Percentiles rank a stretch among this genome's conserved stretches.
Conservation (phyloP, 2,797 vertebrate genomes). For the Urophycis tenuis region DNA sequence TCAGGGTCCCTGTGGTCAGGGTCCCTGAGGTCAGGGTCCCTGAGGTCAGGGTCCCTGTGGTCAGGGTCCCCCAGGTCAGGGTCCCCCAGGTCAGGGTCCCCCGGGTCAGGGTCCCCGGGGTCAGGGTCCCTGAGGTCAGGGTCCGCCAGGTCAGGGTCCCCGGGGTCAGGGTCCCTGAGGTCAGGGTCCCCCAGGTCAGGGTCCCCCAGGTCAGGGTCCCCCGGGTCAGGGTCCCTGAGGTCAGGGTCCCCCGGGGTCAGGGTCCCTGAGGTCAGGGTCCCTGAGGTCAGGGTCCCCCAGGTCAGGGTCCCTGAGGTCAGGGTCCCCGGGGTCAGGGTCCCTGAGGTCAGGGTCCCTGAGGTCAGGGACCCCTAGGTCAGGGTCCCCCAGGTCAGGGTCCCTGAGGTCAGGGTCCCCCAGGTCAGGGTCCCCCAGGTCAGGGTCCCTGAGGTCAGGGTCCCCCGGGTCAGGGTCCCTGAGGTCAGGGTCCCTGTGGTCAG, state of each 20-base stretch:
- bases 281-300: background rate
- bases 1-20: no score
- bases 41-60: no score
- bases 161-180: conserved; percentile 17
- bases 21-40: conserved; percentile 22
- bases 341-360: conserved; percentile 18
- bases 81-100: conserved; percentile 22
- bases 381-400: conserved; percentile 24
- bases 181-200: conserved; percentile 14
- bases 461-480: conserved; percentile 18
- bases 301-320: conserved; percentile 12
- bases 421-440: no score
- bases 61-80: no score
- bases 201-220: conserved; percentile 3
- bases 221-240: conserved; percentile 17
- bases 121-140: conserved; percentile 10
- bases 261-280: conserved; percentile 24
- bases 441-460: conserved; percentile 12
- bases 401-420: no score
- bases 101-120: background rate
- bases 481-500: no score
- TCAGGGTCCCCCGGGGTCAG: no score
- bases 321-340: no score
- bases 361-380: no score
- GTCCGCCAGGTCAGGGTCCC: no score